Evolutionary conservation across 2,888 invertebrate species (phyloP).

Genomic region (Apamea crenata): DNA sequence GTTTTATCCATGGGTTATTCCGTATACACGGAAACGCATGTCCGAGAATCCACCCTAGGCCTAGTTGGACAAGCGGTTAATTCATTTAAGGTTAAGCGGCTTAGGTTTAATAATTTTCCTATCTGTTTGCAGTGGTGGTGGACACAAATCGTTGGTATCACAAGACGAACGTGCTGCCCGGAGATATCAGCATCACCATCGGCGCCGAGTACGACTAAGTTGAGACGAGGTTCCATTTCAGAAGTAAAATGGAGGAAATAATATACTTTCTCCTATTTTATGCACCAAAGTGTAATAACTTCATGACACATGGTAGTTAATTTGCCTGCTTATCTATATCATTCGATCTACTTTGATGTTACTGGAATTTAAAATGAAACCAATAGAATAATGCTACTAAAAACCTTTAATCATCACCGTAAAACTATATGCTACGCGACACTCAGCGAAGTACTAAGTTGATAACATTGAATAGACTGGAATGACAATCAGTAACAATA

Average conservation of each 20-base stretch:
- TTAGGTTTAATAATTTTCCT: constrained; percentile 1
- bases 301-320: background rate
- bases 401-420: constrained; percentile 78
- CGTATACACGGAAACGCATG: background rate
- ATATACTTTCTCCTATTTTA: background rate
- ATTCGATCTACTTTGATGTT: constrained; percentile 8
- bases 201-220: constrained; percentile 98
- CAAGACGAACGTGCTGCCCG: constrained; percentile 95
- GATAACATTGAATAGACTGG: constrained; percentile 71
- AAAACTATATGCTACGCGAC: constrained; percentile 70
- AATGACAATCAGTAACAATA: constrained; percentile 71
- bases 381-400: constrained; percentile 75
- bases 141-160: constrained; percentile 99
- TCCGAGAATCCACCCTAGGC: background rate
- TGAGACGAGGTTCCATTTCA: background rate
- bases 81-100: too few species aligned
- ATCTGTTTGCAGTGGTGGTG: constrained; percentile 93
- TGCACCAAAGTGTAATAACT: background rate
- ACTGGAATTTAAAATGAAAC: constrained; percentile 72
- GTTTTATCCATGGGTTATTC: background rate
- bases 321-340: background rate
- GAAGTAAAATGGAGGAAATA: too few species aligned
- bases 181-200: constrained; percentile 98
- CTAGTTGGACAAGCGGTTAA: background rate
- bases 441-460: constrained; percentile 66